phyloP scores from a whole-genome alignment of 2,888 invertebrate genomes.

The Carcina quercana region DNA sequence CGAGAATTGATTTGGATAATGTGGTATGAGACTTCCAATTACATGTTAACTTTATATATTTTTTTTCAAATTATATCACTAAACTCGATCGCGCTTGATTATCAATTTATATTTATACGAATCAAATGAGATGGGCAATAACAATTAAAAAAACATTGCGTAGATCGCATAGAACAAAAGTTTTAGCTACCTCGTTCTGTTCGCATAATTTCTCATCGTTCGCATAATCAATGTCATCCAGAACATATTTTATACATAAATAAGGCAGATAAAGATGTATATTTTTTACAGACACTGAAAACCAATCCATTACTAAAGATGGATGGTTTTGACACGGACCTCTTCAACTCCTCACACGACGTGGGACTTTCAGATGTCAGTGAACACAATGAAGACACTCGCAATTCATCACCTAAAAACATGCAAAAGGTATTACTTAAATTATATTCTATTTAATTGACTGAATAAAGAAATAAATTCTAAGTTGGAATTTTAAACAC shows the following conservation, averaged over 20 bases:
- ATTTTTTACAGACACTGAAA: conserved; percentile 50
- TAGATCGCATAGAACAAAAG: too few species aligned
- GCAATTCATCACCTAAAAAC: conserved; percentile 45
- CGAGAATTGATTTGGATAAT: conserved; percentile 58
- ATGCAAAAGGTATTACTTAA: conserved; percentile 37
- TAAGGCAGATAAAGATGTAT: neutral
- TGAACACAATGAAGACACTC: conserved; percentile 53
- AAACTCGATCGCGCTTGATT: too few species aligned
- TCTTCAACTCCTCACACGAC: conserved; percentile 44
- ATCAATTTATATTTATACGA: too few species aligned
- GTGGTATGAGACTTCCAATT: conserved; percentile 37
- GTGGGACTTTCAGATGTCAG: conserved; percentile 56
- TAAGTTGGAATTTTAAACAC: neutral
- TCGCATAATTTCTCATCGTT: too few species aligned
- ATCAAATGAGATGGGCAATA: too few species aligned
- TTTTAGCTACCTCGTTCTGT: too few species aligned
- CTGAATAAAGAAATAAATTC: too few species aligned
- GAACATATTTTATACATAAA: neutral
- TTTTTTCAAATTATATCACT: neutral
- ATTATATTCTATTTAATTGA: neutral
- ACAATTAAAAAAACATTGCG: too few species aligned
- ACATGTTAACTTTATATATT: too few species aligned
- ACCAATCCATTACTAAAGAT: conserved; percentile 58
- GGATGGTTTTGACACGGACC: conserved; percentile 40
- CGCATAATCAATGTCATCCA: too few species aligned